phyloP scores from a whole-genome alignment of 2,888 invertebrate species.

The Lithosia quadra region DNA sequence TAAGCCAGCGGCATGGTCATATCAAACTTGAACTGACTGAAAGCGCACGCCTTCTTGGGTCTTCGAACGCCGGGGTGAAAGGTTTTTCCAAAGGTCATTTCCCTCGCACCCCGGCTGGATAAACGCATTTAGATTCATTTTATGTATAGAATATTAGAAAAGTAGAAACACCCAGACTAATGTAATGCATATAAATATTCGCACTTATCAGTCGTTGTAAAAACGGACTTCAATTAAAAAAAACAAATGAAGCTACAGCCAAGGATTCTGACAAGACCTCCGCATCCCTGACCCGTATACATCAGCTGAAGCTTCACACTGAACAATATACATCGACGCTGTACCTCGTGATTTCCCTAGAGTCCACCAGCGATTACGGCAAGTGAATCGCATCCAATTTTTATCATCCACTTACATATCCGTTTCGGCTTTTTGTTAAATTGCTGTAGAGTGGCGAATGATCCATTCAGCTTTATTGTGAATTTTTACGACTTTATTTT shows the following conservation, averaged over 20 bases:
- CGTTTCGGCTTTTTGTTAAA: conserved; percentile 68
- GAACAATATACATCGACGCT: conserved; percentile 55
- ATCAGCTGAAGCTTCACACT: conserved; percentile 46
- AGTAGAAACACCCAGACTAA: no score
- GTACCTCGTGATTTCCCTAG: conserved; percentile 76
- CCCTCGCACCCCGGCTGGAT: no score
- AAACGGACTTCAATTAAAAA: conserved; percentile 31
- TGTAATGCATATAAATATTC: conserved; percentile 12
- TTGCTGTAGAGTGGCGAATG: conserved; percentile 56
- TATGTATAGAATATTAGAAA: no score
- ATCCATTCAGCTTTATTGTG: conserved; percentile 49
- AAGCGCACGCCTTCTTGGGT: no score
- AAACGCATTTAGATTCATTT: no score
- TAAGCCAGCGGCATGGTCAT: no score
- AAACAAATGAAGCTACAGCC: conserved; percentile 32
- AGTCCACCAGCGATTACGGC: conserved; percentile 67
- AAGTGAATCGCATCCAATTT: conserved; percentile 78
- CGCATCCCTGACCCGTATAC: conserved; percentile 44
- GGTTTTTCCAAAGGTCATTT: no score
- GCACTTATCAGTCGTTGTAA: no score
- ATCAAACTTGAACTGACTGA: no score
- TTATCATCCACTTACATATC: conserved; percentile 74
- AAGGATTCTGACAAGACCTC: conserved; percentile 29
- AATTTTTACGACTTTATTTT: conserved; percentile 46
- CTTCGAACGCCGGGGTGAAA: no score